A percentile compares a stretch with the other conserved stretches of the same genome.
Conservation (phyloP, 2,113 vertebrate genomes). For the Butorides virescens region DNA sequence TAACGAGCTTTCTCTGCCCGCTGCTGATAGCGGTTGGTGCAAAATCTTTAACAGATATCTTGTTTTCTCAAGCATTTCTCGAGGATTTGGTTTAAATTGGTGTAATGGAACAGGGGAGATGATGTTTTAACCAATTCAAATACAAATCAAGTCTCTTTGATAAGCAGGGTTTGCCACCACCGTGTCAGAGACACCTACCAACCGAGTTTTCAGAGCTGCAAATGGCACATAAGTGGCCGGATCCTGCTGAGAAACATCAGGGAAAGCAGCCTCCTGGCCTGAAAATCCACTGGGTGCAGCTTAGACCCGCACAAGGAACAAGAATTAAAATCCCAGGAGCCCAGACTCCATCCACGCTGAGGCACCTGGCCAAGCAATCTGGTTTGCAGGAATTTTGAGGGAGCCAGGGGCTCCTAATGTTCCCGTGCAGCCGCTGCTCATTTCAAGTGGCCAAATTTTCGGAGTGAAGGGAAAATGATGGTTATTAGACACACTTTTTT, state of each 20-base stretch:
- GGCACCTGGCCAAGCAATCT: not conserved
- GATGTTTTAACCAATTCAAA: not conserved
- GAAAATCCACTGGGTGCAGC: not conserved
- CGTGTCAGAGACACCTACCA: not conserved
- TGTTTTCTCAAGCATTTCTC: not conserved
- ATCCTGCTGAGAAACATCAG: not conserved
- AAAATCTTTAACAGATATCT: not conserved
- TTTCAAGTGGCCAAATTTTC: not conserved
- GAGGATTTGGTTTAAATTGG: not conserved
- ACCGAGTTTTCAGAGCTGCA: not conserved
- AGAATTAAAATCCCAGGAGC: not conserved
- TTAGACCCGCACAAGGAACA: not conserved
- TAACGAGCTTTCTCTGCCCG: slow-evolving; percentile 41
- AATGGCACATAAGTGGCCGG: not conserved
- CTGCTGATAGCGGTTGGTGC: not conserved
- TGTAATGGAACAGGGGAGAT: not conserved
- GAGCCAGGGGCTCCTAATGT: not conserved
- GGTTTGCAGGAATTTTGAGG: not conserved
- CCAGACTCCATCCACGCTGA: not conserved
- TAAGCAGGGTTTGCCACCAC: not conserved
- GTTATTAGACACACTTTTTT: not conserved
- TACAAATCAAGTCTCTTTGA: not conserved
- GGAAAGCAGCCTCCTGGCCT: not conserved
- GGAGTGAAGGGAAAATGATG: not conserved
- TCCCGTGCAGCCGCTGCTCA: not conserved